phyloP scores from a whole-genome alignment of 2,113 vertebrate genomes.

The Ochotona curzoniae region DNA sequence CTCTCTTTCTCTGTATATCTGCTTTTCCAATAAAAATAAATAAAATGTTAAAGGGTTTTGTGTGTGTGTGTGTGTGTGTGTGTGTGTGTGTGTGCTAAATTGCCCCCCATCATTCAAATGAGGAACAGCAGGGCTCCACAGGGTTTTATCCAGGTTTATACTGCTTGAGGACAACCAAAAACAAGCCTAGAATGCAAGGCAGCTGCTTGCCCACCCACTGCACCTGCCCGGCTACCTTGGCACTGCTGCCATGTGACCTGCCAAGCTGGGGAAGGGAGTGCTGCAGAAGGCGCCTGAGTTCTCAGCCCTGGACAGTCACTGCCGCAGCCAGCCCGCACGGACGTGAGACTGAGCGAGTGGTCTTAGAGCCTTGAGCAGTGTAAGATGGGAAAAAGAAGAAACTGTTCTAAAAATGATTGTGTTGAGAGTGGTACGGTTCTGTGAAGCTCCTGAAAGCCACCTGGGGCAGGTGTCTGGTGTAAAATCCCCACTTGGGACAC shows the following conservation, averaged over 20 bases:
- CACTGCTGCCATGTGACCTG: background rate
- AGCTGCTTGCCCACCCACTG: background rate
- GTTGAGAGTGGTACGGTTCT: background rate
- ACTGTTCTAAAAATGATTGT: background rate
- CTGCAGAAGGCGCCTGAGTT: too few species aligned
- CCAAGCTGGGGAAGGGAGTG: background rate
- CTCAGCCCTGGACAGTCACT: background rate
- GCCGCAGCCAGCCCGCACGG: background rate
- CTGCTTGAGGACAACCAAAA: background rate
- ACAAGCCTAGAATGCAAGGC: background rate
- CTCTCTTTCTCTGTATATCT: too few species aligned
- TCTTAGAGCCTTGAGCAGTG: background rate
- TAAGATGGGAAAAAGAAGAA: slow-evolving; percentile 35
- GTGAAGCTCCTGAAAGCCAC: background rate
- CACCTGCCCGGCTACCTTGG: too few species aligned
- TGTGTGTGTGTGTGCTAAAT: too few species aligned
- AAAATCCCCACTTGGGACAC: too few species aligned
- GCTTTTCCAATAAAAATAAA: too few species aligned
- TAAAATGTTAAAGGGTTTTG: too few species aligned
- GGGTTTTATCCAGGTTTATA: slow-evolving; percentile 4
- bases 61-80: too few species aligned
- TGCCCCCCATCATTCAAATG: background rate
- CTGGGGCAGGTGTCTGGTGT: too few species aligned
- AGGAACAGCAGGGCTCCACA: slow-evolving; percentile 1
- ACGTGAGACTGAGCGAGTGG: background rate